A percentile compares a stretch with the other conserved stretches of the same genome.
phyloP scores from a whole-genome alignment of 2,113 vertebrate genomes.

The Phaethornis superciliosus region DNA sequence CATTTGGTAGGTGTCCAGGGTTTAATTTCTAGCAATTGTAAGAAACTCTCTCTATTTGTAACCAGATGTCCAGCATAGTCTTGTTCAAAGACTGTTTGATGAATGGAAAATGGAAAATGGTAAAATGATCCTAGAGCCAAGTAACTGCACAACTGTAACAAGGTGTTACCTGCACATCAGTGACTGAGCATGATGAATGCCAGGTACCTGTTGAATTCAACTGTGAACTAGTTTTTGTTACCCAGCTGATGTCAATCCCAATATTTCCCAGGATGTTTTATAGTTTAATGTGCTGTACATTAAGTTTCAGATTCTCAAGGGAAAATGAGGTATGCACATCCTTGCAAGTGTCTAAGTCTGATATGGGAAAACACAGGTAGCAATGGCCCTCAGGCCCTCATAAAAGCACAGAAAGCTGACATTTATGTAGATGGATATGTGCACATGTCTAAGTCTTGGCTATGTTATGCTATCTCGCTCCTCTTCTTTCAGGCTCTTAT shows the following conservation, averaged over 20 bases:
- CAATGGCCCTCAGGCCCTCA: background rate
- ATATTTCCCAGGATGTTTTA: background rate
- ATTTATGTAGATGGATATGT: background rate
- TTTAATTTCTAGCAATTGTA: background rate
- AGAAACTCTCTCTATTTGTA: background rate
- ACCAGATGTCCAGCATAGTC: background rate
- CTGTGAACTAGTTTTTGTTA: background rate
- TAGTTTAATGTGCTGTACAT: background rate
- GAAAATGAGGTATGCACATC: background rate
- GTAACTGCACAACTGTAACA: accelerated
- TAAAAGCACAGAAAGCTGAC: background rate
- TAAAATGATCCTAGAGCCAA: background rate
- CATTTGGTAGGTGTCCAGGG: background rate
- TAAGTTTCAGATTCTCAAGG: background rate
- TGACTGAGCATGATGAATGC: accelerated
- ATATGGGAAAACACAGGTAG: background rate
- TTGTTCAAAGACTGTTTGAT: background rate
- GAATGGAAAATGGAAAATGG: background rate
- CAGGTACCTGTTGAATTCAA: background rate
- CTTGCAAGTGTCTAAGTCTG: background rate
- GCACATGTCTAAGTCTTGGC: background rate
- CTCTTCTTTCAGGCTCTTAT: background rate
- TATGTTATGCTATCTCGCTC: background rate
- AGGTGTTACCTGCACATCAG: background rate
- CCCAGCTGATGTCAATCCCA: background rate